Percentiles rank a stretch among this genome's conserved stretches.
Evolutionary conservation across 2,797 vertebrate species (phyloP).

Genomic region (Bradypodion ventrale): DNA sequence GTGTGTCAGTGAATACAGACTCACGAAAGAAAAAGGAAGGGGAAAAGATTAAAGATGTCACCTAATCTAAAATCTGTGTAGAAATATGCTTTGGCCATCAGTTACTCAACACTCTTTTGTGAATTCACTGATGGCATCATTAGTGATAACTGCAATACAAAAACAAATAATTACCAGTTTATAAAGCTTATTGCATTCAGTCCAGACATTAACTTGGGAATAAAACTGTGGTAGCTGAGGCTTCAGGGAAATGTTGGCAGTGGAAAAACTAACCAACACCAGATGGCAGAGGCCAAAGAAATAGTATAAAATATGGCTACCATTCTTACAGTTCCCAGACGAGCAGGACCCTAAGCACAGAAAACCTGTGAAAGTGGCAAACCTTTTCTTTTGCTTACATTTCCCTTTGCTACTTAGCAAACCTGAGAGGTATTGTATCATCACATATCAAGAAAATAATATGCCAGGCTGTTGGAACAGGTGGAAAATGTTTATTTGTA

Average conservation of each 20-base stretch:
- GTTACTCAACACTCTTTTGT: constrained; percentile 41
- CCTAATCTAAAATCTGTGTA: constrained; percentile 30
- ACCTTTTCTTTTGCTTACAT: constrained; percentile 77
- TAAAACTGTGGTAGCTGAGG: constrained; percentile 65
- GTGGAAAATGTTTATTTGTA: constrained; percentile 76
- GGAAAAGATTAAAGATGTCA: constrained; percentile 40
- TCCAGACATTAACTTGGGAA: constrained; percentile 69
- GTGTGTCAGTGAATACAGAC: constrained; percentile 6
- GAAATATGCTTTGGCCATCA: constrained; percentile 43
- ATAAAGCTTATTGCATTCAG: constrained; percentile 61
- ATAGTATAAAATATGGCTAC: constrained; percentile 77
- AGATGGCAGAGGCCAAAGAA: constrained; percentile 77
- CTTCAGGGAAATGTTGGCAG: constrained; percentile 70
- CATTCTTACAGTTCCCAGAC: constrained; percentile 74
- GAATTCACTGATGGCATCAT: constrained; percentile 54
- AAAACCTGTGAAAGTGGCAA: constrained; percentile 76
- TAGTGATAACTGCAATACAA: constrained; percentile 50
- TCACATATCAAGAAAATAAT: constrained; percentile 77
- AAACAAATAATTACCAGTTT: constrained; percentile 55
- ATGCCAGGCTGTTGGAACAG: constrained; percentile 77
- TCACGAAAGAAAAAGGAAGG: background rate
- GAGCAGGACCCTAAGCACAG: constrained; percentile 72
- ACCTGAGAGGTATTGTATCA: constrained; percentile 78
- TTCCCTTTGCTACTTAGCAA: constrained; percentile 75
- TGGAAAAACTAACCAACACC: constrained; percentile 76